Conservation (phyloP, 2,888 invertebrate species). For the Muschampia plurimacula region DNA sequence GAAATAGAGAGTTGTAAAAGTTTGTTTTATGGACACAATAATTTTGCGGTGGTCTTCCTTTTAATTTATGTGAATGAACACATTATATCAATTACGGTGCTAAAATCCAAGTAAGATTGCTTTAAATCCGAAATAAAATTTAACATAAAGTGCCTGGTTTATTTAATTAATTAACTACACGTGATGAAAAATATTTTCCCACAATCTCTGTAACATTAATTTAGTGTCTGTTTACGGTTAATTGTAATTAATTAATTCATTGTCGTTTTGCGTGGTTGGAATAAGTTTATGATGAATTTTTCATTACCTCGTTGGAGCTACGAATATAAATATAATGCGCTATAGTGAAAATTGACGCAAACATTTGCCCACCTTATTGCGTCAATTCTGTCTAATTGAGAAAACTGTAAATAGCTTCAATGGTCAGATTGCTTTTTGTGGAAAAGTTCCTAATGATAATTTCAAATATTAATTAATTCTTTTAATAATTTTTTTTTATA, state of each 20-base stretch:
- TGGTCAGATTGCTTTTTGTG: background rate
- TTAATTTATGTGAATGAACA: too few relatives aligned
- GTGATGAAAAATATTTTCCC: background rate
- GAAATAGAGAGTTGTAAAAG: too few relatives aligned
- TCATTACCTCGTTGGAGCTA: background rate
- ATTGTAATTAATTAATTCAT: background rate
- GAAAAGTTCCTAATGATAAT: background rate
- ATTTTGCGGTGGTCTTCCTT: too few relatives aligned
- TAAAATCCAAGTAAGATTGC: background rate
- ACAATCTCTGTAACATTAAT: background rate
- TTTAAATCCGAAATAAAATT: background rate
- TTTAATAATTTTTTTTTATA: too few relatives aligned
- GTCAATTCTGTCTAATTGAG: slow-evolving; percentile 9
- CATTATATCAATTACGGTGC: too few relatives aligned
- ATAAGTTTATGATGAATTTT: slow-evolving; percentile 4
- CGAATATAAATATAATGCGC: background rate
- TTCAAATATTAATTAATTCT: background rate
- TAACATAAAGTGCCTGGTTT: background rate
- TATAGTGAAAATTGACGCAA: background rate
- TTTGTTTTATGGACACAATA: too few relatives aligned
- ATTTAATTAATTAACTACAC: background rate
- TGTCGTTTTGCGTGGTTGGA: background rate
- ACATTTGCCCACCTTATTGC: slow-evolving; percentile 12
- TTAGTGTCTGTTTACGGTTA: background rate
- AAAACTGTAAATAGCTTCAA: slow-evolving; percentile 1